Conservation (phyloP, 2,113 vertebrate species). For the Empidonax traillii region DNA sequence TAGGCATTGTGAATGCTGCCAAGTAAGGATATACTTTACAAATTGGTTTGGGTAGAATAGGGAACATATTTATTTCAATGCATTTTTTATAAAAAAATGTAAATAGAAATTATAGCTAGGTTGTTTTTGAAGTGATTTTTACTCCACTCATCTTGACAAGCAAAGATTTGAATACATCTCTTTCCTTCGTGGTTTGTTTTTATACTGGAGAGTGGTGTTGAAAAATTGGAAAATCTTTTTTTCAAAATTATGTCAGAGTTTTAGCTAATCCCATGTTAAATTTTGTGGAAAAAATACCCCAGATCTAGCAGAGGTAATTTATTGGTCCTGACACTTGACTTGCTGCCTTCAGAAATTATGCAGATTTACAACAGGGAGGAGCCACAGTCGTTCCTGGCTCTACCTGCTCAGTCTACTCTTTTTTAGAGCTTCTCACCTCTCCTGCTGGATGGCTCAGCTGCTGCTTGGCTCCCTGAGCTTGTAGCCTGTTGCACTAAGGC, state of each 20-base stretch:
- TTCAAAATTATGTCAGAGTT: neutral
- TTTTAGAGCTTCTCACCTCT: neutral
- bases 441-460: neutral
- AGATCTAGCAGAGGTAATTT: neutral
- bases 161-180: neutral
- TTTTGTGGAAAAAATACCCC: fast-evolving
- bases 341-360: neutral
- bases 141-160: neutral
- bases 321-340: neutral
- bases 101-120: constrained; percentile 24
- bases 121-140: constrained; percentile 43
- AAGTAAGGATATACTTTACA: neutral
- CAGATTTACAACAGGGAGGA: neutral
- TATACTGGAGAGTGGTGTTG: neutral
- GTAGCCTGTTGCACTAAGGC: neutral
- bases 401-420: neutral
- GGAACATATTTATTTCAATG: constrained; percentile 19
- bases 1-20: constrained; percentile 10
- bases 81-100: constrained; percentile 59
- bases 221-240: neutral
- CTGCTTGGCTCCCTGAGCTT: neutral
- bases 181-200: neutral
- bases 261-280: neutral
- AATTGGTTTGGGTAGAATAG: constrained; percentile 23
- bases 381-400: neutral